Conservation (phyloP, 1,140 invertebrate species). For the Drosophila willistoni region DNA sequence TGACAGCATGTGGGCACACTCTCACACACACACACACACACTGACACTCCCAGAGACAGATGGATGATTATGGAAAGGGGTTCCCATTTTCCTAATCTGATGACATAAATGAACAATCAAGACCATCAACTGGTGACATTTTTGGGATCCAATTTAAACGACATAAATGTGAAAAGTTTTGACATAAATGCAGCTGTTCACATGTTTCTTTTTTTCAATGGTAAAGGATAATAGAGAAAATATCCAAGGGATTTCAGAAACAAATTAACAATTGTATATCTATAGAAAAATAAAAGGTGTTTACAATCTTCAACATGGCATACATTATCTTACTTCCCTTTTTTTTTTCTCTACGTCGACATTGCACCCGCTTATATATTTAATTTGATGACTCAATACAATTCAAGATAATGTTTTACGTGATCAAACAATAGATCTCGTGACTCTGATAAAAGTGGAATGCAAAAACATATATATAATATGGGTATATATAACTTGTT, state of each 20-base stretch:
- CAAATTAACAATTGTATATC: not conserved
- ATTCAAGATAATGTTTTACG: conserved; percentile 17
- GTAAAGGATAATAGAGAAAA: conserved; percentile 23
- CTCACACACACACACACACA: conserved; percentile 33
- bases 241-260: not conserved
- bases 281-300: conserved; percentile 33
- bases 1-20: conserved; percentile 34
- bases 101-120: conserved; percentile 69
- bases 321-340: conserved; percentile 1
- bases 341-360: conserved; percentile 12
- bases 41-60: conserved; percentile 41
- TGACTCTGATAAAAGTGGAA: conserved; percentile 28
- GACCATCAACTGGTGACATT: conserved; percentile 57
- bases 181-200: conserved; percentile 38
- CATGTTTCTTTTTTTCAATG: conserved; percentile 23
- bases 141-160: conserved; percentile 41
- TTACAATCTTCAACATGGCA: conserved; percentile 37
- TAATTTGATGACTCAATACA: conserved; percentile 50
- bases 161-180: conserved; percentile 65
- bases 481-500: no score
- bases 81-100: conserved; percentile 55
- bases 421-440: conserved; percentile 30
- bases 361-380: conserved; percentile 25
- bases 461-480: not conserved
- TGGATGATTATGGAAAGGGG: conserved; percentile 1